phyloP scores from a whole-genome alignment of 2,797 vertebrate species.

The Glyptemys insculpta region DNA sequence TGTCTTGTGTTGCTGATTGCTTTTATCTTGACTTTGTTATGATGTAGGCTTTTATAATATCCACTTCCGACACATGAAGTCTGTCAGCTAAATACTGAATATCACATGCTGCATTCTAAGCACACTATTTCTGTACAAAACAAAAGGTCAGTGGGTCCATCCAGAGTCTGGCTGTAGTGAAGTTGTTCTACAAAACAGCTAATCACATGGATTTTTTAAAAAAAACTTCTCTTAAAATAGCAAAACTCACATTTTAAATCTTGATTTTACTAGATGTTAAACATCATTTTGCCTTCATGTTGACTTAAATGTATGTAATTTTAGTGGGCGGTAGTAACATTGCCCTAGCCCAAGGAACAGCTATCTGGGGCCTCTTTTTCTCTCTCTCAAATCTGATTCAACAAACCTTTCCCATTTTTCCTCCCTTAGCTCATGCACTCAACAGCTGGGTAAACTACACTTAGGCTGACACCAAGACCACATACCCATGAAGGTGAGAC shows the following conservation, averaged over 20 bases:
- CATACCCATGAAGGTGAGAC: background rate
- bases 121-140: background rate
- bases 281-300: background rate
- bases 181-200: background rate
- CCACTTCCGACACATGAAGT: background rate
- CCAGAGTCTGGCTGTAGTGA: background rate
- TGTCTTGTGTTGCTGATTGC: background rate
- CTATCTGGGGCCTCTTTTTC: background rate
- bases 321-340: background rate
- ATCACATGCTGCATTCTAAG: background rate
- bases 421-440: background rate
- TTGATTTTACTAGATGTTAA: background rate
- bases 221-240: background rate
- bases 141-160: background rate
- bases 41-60: rapidly evolving
- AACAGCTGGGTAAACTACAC: background rate
- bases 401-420: background rate
- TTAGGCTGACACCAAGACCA: background rate
- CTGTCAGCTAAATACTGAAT: background rate
- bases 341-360: background rate
- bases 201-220: background rate
- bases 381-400: background rate
- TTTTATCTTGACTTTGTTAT: background rate
- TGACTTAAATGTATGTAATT: background rate
- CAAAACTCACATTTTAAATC: background rate